Percentiles rank a stretch among this genome's conserved stretches.
These are phyloP conservation scores for Chromis chromis DNA, from an alignment of 2,797 vertebrate genomes.

Conservation along the genomic window DNA sequence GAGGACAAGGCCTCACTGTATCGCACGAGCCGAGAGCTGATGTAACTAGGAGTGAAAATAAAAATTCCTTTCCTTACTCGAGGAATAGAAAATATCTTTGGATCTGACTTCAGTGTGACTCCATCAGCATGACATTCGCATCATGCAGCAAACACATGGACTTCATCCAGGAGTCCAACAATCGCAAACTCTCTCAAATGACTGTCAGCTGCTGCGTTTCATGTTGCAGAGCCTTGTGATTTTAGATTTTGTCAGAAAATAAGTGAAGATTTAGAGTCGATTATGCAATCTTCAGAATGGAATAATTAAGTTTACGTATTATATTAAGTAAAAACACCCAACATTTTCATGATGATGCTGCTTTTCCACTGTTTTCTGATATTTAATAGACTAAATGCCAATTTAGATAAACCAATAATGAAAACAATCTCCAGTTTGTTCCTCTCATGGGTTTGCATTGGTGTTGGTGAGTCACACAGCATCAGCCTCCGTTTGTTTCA, in stretches of 20 bases:
- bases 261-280: neutral
- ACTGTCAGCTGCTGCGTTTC: neutral
- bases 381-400: neutral
- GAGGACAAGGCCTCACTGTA: conserved; percentile 7
- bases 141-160: neutral
- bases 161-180: neutral
- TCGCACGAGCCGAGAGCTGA: conserved; percentile 19
- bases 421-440: neutral
- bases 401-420: neutral
- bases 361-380: too few relatives aligned
- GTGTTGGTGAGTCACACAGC: neutral
- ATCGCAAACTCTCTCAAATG: neutral
- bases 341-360: too few relatives aligned
- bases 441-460: neutral
- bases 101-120: conserved; percentile 6
- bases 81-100: conserved; percentile 22
- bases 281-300: neutral
- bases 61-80: conserved; percentile 16
- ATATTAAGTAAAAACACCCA: too few relatives aligned
- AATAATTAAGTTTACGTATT: too few relatives aligned
- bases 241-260: neutral
- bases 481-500: neutral
- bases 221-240: neutral
- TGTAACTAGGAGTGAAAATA: conserved; percentile 30
- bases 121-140: neutral